Conservation (phyloP, 2,113 vertebrate species). For the Felis catus region DNA sequence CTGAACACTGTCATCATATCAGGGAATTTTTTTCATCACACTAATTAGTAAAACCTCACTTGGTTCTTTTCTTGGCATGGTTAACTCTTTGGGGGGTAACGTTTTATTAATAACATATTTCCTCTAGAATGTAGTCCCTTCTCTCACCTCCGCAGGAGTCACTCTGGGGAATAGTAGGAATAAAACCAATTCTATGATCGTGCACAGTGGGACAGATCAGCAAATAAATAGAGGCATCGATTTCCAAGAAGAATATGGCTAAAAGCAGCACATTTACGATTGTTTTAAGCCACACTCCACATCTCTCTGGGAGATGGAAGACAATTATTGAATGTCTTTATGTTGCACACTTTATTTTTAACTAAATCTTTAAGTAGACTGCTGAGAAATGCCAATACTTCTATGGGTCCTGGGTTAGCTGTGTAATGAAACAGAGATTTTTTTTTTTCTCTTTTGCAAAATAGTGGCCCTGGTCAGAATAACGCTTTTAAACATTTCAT, state of each 20-base stretch:
- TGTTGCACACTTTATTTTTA: conserved; percentile 66
- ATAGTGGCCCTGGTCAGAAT: conserved; percentile 7
- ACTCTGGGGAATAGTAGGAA: neutral
- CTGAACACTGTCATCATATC: neutral
- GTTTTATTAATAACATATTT: conserved; percentile 65
- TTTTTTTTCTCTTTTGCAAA: conserved; percentile 42
- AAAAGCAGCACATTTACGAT: conserved; percentile 59
- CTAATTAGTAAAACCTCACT: conserved; percentile 51
- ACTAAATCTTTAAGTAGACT: conserved; percentile 64
- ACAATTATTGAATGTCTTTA: conserved; percentile 58
- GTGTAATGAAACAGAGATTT: neutral
- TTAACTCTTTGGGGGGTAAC: conserved; percentile 40
- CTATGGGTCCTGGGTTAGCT: neutral
- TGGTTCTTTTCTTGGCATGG: conserved; percentile 26
- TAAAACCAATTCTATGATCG: conserved; percentile 1
- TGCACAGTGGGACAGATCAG: conserved; percentile 35
- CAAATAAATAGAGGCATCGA: conserved; percentile 54
- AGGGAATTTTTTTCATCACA: neutral
- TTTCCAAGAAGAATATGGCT: conserved; percentile 51
- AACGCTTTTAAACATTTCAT: conserved; percentile 23
- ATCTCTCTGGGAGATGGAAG: conserved; percentile 46
- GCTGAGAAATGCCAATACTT: conserved; percentile 60
- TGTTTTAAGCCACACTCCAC: conserved; percentile 42
- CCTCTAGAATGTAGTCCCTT: conserved; percentile 20
- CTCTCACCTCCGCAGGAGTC: neutral